Evolutionary conservation across 2,113 vertebrate species (phyloP), one percentile per base, ranked within the genome.

Genomic region (Leuciscus idus): DNA sequence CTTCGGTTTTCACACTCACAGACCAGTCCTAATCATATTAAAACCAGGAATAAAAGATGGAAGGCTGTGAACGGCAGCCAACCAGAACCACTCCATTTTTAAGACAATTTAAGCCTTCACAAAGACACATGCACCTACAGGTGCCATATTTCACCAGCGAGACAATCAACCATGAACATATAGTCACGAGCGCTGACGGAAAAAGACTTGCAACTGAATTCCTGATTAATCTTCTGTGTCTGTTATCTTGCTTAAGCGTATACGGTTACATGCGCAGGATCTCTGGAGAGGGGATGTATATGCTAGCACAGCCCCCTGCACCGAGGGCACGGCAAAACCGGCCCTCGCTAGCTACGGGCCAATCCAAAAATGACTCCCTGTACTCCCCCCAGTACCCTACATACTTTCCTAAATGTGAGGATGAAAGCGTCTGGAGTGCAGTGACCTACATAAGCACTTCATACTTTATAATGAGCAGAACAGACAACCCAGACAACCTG

Each of bases 241-340:
- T 90, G 91, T 89, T 91, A 91, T 94, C 92, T 87, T 91, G 87
- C 89, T 91, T 91, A 90, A 84, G 87, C 86, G 89, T 91, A 83
- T 92, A 89, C 81, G 70, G 86, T 94, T 92, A 90, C 92, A 85
- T 43, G 30, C 86, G 46, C 46, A 73, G 81, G 74, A 86, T 77
- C 89, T 88, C 84, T 66, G 62, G 88, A 90, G 90, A 92, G 48
- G 85, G 55, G 92, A 92, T 90, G 91, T 85, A 84, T 86, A 86
- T 73, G 39, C 87, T 86, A 84, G 86, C 61, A 26, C 85, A 46
- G 78, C 87, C 86, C 83, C 89, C 86, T 43, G 9, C 11, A 11
- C 78, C 26, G 57, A 46, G 23, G 59, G 36, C 78, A 81, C n/a
- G 2, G 33, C 84, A 68, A 68, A 77, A 85, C 43, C 28, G n/a